Base-by-base conservation (phyloP, 2,113 vertebrate genomes). In the Mesoclemmys tuberculata region DNA sequence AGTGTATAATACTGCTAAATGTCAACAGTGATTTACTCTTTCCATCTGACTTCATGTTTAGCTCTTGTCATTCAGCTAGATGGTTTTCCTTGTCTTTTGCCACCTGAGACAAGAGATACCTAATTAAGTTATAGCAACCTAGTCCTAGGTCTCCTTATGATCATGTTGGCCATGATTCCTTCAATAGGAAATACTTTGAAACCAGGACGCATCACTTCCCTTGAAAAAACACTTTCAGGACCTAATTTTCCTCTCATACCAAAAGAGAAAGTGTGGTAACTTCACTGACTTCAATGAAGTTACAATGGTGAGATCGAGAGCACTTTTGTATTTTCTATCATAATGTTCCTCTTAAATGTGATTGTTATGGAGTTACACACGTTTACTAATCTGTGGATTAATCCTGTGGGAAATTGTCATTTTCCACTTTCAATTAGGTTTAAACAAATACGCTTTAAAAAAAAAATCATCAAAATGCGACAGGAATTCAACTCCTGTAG, bases 1-100 rank as follows among this genome's bases (percentile, higher is more conserved):
- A 97, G 97, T 95, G 95, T 97, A 96, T 94, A 97, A 97, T 91
- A 38, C 97, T 95, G 95, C 97, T 96, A 97, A 97, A 97, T 3
- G 46, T 90, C 93, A 82, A 84, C 82, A 82, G 84, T 97, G 97
- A 97, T 98, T 98, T 98, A 98, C 87, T 95, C 92, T 96, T 97
- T 98, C 96, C 89, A 85, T 96, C 94, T 92, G 84, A 96, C 92
- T 98, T 97, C 93, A 88, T 29, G 83, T 5, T 81, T 35, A 91
- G 86, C 84, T 95, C 92, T 95, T 64, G 80, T 95, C 92, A 91
- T 75, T 96, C 92, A 96, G 13, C 64, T 84, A 82, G 94, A 89
- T 85, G 80, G 51, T 95, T 92, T 85, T 88, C 93, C 79, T 91
- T 93, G 91, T 84, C 81, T 46, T 18, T 68, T 26, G 44, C 49